Evolutionary conservation across 2,797 vertebrate genomes (phyloP).

Genomic region (Balearica regulorum): DNA sequence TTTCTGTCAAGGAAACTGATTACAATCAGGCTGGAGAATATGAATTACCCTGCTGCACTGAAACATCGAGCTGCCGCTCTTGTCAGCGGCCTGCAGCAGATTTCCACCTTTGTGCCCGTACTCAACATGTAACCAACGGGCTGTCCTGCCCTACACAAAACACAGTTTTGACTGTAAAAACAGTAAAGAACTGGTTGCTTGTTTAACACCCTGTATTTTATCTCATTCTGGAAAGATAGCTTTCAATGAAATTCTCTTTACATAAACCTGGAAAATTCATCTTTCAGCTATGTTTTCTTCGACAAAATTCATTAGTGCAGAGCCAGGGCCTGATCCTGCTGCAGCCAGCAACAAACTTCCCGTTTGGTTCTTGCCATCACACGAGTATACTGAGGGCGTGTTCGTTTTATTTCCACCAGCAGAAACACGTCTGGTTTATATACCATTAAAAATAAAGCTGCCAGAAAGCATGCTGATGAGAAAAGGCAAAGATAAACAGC

Average conservation of each 20-base stretch:
- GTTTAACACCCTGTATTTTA: background rate
- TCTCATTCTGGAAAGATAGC: background rate
- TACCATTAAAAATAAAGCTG: slow-evolving; percentile 32
- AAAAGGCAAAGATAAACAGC: background rate
- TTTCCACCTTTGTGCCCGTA: background rate
- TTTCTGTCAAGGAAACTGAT: background rate
- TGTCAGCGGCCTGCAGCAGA: background rate
- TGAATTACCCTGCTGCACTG: background rate
- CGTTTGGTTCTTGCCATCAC: background rate
- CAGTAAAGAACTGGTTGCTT: background rate
- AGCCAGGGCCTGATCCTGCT: background rate
- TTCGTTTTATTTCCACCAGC: background rate
- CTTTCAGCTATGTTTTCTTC: background rate
- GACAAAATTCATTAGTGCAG: background rate
- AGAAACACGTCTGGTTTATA: background rate
- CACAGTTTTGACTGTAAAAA: background rate
- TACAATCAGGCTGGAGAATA: background rate
- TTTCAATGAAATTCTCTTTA: background rate
- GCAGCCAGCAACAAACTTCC: background rate
- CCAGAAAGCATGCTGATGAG: background rate
- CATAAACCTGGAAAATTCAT: background rate
- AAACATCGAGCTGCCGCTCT: background rate
- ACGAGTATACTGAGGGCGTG: background rate
- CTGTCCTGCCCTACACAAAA: background rate
- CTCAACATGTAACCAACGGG: too few relatives aligned